phyloP scores from a whole-genome alignment of 2,888 invertebrate species.

The Dynastes hyllus region DNA sequence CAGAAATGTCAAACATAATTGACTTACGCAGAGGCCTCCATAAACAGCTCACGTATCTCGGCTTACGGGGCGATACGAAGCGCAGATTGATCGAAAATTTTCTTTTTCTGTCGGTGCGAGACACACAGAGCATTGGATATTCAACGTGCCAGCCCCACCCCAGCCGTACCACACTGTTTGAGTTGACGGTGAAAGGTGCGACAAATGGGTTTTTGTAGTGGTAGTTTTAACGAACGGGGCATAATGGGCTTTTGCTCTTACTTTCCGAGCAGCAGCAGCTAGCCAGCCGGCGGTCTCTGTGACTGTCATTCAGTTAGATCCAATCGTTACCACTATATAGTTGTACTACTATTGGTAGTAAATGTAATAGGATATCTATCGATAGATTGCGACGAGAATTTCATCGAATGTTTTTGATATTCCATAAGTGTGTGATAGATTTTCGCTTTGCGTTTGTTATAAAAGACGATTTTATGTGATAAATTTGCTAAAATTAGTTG shows the following conservation, averaged over 20 bases:
- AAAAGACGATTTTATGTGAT: not conserved
- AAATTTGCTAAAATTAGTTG: no score
- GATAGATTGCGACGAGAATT: not conserved
- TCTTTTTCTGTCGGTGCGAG: not conserved
- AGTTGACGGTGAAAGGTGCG: conserved; percentile 43
- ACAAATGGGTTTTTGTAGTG: conserved; percentile 36
- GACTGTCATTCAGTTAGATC: conserved; percentile 33
- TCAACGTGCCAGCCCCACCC: conserved; percentile 24
- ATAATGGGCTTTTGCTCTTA: conserved; percentile 49
- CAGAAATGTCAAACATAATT: conserved; percentile 22
- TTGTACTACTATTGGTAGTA: not conserved
- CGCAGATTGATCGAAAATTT: conserved; percentile 25
- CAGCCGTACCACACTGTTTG: conserved; percentile 27
- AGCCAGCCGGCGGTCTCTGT: conserved; percentile 27
- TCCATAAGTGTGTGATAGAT: not conserved
- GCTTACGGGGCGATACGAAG: not conserved
- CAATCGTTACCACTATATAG: conserved; percentile 19
- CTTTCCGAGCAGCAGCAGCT: conserved; percentile 10
- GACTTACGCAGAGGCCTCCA: not conserved
- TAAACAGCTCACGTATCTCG: no score
- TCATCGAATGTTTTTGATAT: not conserved
- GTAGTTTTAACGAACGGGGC: conserved; percentile 38
- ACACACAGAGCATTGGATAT: not conserved
- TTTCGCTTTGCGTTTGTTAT: not conserved
- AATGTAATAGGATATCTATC: not conserved